Conservation (phyloP, 2,113 vertebrate genomes). For the Blennius ocellaris region DNA sequence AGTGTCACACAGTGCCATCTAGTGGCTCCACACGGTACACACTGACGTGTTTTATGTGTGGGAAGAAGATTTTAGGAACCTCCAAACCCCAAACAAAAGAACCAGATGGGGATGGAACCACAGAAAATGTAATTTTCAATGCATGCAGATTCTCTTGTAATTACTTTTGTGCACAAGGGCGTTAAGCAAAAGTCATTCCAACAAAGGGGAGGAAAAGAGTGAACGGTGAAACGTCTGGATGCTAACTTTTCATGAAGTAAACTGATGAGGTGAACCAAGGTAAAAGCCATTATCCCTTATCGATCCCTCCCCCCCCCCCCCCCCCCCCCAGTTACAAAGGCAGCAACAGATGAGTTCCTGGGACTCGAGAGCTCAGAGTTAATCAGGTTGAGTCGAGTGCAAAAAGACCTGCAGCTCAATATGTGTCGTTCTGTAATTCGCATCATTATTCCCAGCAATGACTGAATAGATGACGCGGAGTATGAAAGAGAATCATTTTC, state of each 20-base stretch:
- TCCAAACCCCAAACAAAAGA: too few relatives aligned
- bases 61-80: too few relatives aligned
- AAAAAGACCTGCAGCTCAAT: background rate
- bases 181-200: background rate
- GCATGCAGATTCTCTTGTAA: too few relatives aligned
- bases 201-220: background rate
- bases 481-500: constrained; percentile 9
- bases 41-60: too few relatives aligned
- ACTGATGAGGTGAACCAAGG: constrained; percentile 41
- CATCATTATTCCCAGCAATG: background rate
- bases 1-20: too few relatives aligned
- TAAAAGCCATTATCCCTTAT: constrained; percentile 55
- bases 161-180: background rate
- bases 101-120: too few relatives aligned
- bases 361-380: background rate
- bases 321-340: constrained; percentile 30
- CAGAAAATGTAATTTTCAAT: too few relatives aligned
- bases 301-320: constrained; percentile 48
- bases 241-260: constrained; percentile 22
- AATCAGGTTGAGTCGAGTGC: background rate
- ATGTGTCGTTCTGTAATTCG: background rate
- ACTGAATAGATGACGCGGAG: background rate
- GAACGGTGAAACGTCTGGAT: background rate
- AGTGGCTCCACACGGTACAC: too few relatives aligned
- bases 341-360: constrained; percentile 5